These are phyloP conservation scores for Musca domestica DNA, from an alignment of 1,140 invertebrate species.

Conservation along the genomic window DNA sequence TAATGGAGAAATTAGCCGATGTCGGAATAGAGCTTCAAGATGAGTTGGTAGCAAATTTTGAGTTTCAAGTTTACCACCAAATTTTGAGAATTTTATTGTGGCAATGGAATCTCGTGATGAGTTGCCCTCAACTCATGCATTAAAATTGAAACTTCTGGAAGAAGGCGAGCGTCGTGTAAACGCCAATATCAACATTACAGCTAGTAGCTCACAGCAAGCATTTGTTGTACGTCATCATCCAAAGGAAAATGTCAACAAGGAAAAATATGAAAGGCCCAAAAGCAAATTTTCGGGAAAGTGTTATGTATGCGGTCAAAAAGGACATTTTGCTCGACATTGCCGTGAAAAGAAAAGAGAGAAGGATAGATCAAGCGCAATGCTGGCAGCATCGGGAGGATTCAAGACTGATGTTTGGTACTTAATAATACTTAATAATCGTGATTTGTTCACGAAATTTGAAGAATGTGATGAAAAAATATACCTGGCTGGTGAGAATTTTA, in stretches of 20 bases:
- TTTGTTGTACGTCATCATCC: neutral
- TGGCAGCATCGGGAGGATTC: conserved; percentile 9
- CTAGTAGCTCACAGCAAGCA: neutral
- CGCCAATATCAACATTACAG: neutral
- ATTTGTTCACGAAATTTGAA: conserved; percentile 6
- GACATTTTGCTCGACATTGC: neutral
- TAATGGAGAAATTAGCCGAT: conserved; percentile 14
- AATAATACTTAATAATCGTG: no score
- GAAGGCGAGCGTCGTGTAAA: no score
- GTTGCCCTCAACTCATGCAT: neutral
- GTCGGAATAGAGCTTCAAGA: conserved; percentile 11
- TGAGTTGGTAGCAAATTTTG: conserved; percentile 17
- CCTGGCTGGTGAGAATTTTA: neutral
- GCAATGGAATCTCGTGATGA: conserved; percentile 18
- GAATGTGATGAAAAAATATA: neutral
- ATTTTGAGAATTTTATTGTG: conserved; percentile 21
- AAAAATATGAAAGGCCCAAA: neutral
- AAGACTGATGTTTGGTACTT: neutral
- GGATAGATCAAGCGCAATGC: neutral
- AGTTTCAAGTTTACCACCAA: conserved; percentile 10
- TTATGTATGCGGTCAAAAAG: conserved; percentile 1
- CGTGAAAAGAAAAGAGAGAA: no score
- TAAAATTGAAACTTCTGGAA: conserved; percentile 19
- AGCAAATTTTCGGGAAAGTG: conserved; percentile 1
- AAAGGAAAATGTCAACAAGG: neutral